These are phyloP conservation scores for Acromyrmex charruanus DNA, from an alignment of 1,140 invertebrate species.

Conservation along the genomic window DNA sequence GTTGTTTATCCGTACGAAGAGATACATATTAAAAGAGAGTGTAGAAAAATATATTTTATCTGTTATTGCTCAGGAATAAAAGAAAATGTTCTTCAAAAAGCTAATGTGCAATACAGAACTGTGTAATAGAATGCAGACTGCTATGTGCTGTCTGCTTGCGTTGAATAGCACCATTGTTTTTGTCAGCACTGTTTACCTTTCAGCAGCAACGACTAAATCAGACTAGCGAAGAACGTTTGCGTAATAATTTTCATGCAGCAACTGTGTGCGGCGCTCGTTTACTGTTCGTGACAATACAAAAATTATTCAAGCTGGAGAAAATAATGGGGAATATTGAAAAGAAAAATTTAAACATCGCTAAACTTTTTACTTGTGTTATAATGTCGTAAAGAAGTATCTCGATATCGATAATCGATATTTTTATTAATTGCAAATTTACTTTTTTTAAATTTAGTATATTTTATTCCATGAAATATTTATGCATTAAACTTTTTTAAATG, in stretches of 20 bases:
- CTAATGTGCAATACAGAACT: background rate
- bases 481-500: background rate
- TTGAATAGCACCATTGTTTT: slow-evolving; percentile 5
- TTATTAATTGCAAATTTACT: slow-evolving; percentile 36
- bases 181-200: slow-evolving; percentile 24
- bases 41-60: background rate
- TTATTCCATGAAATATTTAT: background rate
- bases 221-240: slow-evolving; percentile 20
- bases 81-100: background rate
- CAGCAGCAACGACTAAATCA: slow-evolving; percentile 1
- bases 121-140: background rate
- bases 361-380: background rate
- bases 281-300: slow-evolving; percentile 50
- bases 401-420: slow-evolving; percentile 40
- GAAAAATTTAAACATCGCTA: slow-evolving; percentile 40
- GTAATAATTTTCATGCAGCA: slow-evolving; percentile 40
- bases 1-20: background rate
- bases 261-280: background rate
- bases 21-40: background rate
- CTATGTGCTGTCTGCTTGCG: background rate
- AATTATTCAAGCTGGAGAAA: slow-evolving; percentile 33
- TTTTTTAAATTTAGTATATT: slow-evolving; percentile 21
- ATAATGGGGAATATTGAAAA: slow-evolving; percentile 25
- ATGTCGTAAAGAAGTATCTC: background rate
- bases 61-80: background rate